These are phyloP conservation scores for Sphaerophoria taeniata DNA, from an alignment of 2,888 invertebrate genomes.

Conservation along the genomic window DNA sequence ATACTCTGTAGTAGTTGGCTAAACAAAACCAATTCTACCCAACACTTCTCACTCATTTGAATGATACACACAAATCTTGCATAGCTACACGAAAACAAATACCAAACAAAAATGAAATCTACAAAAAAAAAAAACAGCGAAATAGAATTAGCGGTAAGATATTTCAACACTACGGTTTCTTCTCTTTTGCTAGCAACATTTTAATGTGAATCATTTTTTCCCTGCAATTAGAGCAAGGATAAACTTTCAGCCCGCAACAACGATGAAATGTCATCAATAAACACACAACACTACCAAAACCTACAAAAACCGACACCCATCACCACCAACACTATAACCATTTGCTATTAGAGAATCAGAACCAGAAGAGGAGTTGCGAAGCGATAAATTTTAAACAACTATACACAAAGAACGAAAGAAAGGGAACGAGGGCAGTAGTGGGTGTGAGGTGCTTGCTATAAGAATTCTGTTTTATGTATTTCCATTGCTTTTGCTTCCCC, in stretches of 20 bases:
- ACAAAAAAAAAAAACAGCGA: neutral
- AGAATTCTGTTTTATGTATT: slow-evolving; percentile 30
- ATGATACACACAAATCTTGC: neutral
- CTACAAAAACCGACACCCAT: neutral
- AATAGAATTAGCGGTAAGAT: slow-evolving; percentile 69
- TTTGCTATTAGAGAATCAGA: no score
- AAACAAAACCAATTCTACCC: neutral
- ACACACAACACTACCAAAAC: slow-evolving; percentile 33
- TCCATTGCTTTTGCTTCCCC: slow-evolving; percentile 8
- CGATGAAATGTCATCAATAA: slow-evolving; percentile 63
- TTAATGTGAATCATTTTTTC: slow-evolving; percentile 23
- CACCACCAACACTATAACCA: slow-evolving; percentile 8
- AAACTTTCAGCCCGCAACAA: slow-evolving; percentile 57
- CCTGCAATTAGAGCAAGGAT: slow-evolving; percentile 72
- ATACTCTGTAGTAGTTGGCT: neutral
- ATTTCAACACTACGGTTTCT: slow-evolving; percentile 54
- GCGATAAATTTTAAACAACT: slow-evolving; percentile 66
- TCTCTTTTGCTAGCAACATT: slow-evolving; percentile 27
- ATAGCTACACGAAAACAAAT: neutral
- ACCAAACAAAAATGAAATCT: neutral
- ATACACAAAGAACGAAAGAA: neutral
- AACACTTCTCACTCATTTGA: slow-evolving; percentile 11
- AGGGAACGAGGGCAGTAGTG: neutral
- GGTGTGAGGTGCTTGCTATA: neutral
- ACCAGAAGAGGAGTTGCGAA: slow-evolving; percentile 46